Conservation (phyloP, 2,888 invertebrate species). For the Cheilosia grossa region DNA sequence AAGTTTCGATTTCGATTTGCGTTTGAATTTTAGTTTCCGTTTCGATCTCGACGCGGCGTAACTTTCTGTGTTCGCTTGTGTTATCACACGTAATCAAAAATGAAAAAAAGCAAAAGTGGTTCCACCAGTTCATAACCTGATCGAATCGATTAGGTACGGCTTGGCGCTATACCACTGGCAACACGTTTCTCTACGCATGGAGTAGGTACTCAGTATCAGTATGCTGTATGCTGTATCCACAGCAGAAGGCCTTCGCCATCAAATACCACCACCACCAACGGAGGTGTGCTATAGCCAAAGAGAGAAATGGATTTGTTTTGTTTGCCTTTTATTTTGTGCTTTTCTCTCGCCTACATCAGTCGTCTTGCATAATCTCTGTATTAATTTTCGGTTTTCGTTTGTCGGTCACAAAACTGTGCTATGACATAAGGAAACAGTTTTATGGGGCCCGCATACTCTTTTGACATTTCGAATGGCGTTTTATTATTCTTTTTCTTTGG, state of each 20-base stretch:
- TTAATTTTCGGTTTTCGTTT: constrained; percentile 34
- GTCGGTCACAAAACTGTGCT: constrained; percentile 45
- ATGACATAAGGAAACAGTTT: constrained; percentile 32
- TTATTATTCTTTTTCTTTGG: constrained; percentile 2
- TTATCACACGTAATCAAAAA: constrained; percentile 15
- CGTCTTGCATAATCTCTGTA: constrained; percentile 40
- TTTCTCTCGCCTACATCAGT: constrained; percentile 11
- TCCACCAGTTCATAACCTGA: constrained; percentile 40
- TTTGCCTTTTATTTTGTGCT: constrained; percentile 2
- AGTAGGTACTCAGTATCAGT: background rate
- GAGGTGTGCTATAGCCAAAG: constrained; percentile 5
- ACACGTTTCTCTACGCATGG: background rate
- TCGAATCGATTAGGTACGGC: constrained; percentile 11
- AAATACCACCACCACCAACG: background rate
- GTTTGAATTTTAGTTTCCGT: background rate
- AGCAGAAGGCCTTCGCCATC: constrained; percentile 28
- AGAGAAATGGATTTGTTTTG: constrained; percentile 9
- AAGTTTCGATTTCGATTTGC: constrained; percentile 19
- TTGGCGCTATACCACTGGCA: constrained; percentile 1
- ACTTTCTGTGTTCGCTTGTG: constrained; percentile 9
- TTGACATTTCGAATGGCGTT: constrained; percentile 8
- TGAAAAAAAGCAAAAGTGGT: constrained; percentile 23
- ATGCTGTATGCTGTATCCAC: background rate
- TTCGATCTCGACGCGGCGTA: background rate
- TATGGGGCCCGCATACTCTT: background rate